Conservation (phyloP, 2,797 vertebrate genomes). For the Acipenser ruthenus region DNA sequence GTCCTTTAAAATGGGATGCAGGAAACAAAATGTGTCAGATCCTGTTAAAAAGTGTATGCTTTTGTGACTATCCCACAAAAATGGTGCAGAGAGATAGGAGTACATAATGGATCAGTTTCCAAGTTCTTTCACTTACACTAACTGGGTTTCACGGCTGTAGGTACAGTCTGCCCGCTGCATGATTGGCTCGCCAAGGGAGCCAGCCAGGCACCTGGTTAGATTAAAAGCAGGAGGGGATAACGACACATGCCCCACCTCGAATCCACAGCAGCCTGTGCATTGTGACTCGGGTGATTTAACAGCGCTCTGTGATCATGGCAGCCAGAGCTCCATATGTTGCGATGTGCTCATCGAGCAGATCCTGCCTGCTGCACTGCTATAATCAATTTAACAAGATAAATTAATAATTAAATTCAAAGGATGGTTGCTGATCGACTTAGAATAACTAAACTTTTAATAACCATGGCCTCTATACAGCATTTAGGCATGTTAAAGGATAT, state of each 20-base stretch:
- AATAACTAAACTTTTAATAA: slow-evolving; percentile 61
- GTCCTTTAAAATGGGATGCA: too few relatives aligned
- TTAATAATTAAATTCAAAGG: slow-evolving; percentile 70
- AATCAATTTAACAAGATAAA: slow-evolving; percentile 68
- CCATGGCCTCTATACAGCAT: slow-evolving; percentile 50
- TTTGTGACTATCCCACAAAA: too few relatives aligned
- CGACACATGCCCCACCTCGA: not conserved
- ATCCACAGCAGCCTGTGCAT: not conserved
- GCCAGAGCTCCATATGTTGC: slow-evolving; percentile 41
- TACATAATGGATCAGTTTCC: slow-evolving; percentile 5
- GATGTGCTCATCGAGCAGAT: slow-evolving; percentile 50
- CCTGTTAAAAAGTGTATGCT: too few relatives aligned
- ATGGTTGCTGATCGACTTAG: slow-evolving; percentile 60
- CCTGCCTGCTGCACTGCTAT: slow-evolving; percentile 49
- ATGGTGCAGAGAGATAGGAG: slow-evolving; percentile 6
- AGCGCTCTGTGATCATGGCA: slow-evolving; percentile 20
- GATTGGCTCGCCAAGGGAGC: slow-evolving; percentile 1
- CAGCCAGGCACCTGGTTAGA: slow-evolving; percentile 22
- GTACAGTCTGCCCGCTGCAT: slow-evolving; percentile 20
- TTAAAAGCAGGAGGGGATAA: slow-evolving; percentile 19
- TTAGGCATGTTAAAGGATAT: slow-evolving; percentile 30
- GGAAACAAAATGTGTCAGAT: too few relatives aligned
- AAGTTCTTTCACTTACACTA: slow-evolving; percentile 24
- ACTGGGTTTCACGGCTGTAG: slow-evolving; percentile 26
- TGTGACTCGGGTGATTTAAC: slow-evolving; percentile 29